These are phyloP conservation scores for Mechanitis messenoides DNA, from an alignment of 2,888 invertebrate genomes.

Conservation along the genomic window DNA sequence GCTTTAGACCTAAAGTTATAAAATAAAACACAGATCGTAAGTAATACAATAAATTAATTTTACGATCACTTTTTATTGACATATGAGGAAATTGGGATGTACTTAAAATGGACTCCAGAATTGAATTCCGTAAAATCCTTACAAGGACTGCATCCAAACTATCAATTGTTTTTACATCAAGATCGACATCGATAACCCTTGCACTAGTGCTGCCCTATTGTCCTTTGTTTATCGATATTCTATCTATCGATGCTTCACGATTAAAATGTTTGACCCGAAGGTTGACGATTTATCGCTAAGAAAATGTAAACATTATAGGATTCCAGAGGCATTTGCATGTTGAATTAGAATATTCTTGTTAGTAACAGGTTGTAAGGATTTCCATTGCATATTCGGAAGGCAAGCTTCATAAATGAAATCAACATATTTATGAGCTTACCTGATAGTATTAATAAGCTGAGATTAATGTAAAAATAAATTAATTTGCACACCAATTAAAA, in stretches of 20 bases:
- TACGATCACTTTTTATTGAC: conserved; percentile 29
- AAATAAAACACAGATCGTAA: not conserved
- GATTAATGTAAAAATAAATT: not conserved
- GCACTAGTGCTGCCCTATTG: conserved; percentile 51
- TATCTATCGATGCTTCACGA: conserved; percentile 34
- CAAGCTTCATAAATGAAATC: conserved; percentile 22
- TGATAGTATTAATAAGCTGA: not conserved
- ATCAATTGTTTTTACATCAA: conserved; percentile 60
- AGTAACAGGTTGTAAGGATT: conserved; percentile 27
- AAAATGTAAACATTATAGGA: conserved; percentile 56
- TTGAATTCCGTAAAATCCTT: conserved; percentile 59
- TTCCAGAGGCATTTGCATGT: conserved; percentile 48
- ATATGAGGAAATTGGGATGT: conserved; percentile 28
- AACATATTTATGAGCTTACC: conserved; percentile 27
- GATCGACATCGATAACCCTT: conserved; percentile 64
- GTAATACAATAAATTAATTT: conserved; percentile 23
- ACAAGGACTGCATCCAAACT: conserved; percentile 40
- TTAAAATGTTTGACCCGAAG: conserved; percentile 59
- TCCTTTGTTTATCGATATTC: conserved; percentile 59
- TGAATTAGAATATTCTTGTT: conserved; percentile 49
- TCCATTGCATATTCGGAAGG: not conserved
- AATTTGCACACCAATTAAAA: too few species aligned
- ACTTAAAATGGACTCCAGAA: conserved; percentile 39
- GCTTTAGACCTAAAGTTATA: not conserved
- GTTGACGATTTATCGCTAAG: conserved; percentile 61